Evolutionary conservation across 1,140 invertebrate genomes (phyloP), one percentile per base, ranked within the genome.

Genomic region (Eriocheir sinensis): DNA sequence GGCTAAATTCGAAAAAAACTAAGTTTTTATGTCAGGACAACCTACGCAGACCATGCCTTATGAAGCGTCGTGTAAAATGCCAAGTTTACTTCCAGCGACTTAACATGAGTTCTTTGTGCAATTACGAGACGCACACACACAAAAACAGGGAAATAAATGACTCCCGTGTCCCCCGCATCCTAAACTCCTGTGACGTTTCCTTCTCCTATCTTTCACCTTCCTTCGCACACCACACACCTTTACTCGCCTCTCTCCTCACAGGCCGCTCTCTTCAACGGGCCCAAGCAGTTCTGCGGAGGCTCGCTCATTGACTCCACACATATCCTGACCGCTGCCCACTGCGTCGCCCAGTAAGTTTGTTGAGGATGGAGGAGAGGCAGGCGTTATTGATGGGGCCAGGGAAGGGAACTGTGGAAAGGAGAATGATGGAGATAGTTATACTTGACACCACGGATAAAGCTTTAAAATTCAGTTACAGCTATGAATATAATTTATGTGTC

Each of bases 271-370:
- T 98, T 99, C 96, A 98, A 98, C 96, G 97, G 97, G 17, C 98
- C 98, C 40, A 97, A 98, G 89, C 98, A 99, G 96, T 99, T 99
- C 96, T 99, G 99, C 96, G 99, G 98, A 0, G 99, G 98, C 8
- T 98, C 98, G 0, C 97, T 99, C 27, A 98, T 99, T 85, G 98
- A 98, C 96, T 97, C 98, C 83, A 97, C 96, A 48, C 99, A 99
- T 96, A 98, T 99, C 40, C 97, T 99, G 0, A 98, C 98, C 1
- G 99, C 99, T 0, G 98, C 99, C 21, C 99, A 99, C 97, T 99
- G 99, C 96, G 98, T 99, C 80, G 98, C 98, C 48, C 98, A 98
- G 98, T 98, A 97, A 98, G 98, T 97, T 9, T 41, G 44, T 41
- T 32, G 21, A 38, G 60, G 21, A 17, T 27, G 9, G 27, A 34